A percentile compares a stretch with the other conserved stretches of the same genome.
Evolutionary conservation across 1,140 invertebrate species (phyloP).

Genomic region (Drosophila yakuba): DNA sequence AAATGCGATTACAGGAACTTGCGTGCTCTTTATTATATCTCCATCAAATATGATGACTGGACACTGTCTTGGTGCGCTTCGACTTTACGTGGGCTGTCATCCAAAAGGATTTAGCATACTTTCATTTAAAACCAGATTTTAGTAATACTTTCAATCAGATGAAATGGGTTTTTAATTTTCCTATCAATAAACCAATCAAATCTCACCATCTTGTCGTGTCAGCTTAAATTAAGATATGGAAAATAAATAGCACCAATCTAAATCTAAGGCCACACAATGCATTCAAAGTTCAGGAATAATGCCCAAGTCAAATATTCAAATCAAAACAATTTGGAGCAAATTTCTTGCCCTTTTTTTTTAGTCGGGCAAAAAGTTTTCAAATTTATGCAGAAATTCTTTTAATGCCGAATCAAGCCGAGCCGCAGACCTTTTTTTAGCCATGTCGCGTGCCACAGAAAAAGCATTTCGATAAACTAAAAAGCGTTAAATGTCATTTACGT

Average conservation of each 20-base stretch:
- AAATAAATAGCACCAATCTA: conserved; percentile 1
- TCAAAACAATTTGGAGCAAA: conserved; percentile 35
- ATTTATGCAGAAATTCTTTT: conserved; percentile 68
- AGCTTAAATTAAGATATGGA: conserved; percentile 13
- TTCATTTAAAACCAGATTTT: too few species aligned
- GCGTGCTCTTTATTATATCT: not conserved
- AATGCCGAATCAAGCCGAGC: conserved; percentile 37
- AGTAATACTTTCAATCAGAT: too few species aligned
- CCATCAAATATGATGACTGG: not conserved
- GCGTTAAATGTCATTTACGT: conserved; percentile 80
- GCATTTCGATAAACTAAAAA: conserved; percentile 80
- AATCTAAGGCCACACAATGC: conserved; percentile 8
- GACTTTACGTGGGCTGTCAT: too few species aligned
- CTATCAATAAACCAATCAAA: not conserved
- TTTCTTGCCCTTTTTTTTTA: conserved; percentile 26
- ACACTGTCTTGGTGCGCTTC: too few species aligned
- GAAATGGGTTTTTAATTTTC: not conserved
- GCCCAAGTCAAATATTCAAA: conserved; percentile 30
- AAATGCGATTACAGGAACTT: not conserved
- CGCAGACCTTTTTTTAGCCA: conserved; percentile 58
- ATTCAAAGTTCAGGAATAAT: conserved; percentile 32
- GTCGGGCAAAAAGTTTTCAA: conserved; percentile 40
- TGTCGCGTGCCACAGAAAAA: conserved; percentile 62
- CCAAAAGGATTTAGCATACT: too few species aligned
- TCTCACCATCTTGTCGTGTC: too few species aligned